phyloP scores from a whole-genome alignment of 2,888 invertebrate species.

The Aspidapion aeneum region DNA sequence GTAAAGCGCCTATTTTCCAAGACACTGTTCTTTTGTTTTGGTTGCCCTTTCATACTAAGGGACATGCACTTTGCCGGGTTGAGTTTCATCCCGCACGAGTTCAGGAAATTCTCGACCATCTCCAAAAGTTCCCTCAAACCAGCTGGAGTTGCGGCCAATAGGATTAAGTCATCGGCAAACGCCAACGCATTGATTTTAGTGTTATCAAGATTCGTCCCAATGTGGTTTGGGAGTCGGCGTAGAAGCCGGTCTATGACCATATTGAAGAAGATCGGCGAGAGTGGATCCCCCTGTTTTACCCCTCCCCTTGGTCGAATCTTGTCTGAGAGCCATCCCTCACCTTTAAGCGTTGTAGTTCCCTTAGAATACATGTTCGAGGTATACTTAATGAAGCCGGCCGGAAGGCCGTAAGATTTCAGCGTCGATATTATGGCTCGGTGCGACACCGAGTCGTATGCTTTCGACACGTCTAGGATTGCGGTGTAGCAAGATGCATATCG shows the following conservation, averaged over 20 bases:
- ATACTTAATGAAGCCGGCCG: constrained; percentile 24
- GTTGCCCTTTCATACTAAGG: neutral
- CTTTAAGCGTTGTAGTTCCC: too few relatives aligned
- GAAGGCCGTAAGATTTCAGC: constrained; percentile 37
- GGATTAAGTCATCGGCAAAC: neutral
- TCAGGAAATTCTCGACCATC: neutral
- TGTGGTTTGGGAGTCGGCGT: neutral
- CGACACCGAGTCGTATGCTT: constrained; percentile 44
- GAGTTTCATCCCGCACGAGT: neutral
- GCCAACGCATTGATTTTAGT: neutral
- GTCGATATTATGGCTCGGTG: constrained; percentile 31
- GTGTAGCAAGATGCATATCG: too few relatives aligned
- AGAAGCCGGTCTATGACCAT: constrained; percentile 5
- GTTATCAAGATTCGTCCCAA: neutral
- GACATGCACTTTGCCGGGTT: constrained; percentile 3
- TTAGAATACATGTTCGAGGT: too few relatives aligned
- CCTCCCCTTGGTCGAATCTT: too few relatives aligned
- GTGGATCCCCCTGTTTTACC: constrained; percentile 11
- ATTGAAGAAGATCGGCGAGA: constrained; percentile 7
- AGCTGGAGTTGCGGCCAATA: neutral
- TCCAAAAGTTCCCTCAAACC: neutral
- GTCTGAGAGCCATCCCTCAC: too few relatives aligned
- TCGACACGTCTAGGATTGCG: constrained; percentile 42
- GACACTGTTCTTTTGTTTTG: neutral
- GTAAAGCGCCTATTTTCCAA: neutral